A percentile compares a stretch with the other conserved stretches of the same genome.
phyloP scores from a whole-genome alignment of 1,140 invertebrate genomes.

The Cyclargus thomasi region DNA sequence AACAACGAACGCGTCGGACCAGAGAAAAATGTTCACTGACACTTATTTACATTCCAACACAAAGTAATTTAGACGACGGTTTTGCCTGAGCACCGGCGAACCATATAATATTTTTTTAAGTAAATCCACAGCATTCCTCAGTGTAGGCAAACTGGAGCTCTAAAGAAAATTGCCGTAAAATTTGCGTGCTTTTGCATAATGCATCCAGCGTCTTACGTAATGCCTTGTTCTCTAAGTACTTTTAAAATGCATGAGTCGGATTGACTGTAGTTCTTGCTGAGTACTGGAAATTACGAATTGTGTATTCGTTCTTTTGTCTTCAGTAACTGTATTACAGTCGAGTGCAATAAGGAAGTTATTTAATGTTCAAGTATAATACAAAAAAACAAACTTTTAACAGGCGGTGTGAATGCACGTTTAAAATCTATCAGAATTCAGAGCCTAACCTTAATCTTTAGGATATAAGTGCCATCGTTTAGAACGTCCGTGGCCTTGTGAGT shows the following conservation, averaged over 20 bases:
- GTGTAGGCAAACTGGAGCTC: conserved; percentile 7
- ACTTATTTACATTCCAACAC: neutral
- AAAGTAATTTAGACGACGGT: neutral
- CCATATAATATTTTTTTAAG: neutral
- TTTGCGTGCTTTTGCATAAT: conserved; percentile 11
- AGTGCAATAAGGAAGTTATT: no score
- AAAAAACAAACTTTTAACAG: no score
- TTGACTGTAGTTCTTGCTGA: no score
- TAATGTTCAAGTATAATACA: no score
- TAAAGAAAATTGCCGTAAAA: conserved; percentile 14
- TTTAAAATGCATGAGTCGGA: conserved; percentile 8
- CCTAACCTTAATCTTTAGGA: no score
- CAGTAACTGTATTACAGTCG: no score
- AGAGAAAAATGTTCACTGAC: neutral
- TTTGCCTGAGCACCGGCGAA: neutral
- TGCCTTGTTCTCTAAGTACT: conserved; percentile 14
- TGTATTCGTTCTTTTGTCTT: no score
- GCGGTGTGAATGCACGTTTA: no score
- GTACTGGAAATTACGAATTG: no score
- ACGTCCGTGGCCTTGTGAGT: no score
- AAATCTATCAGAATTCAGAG: no score
- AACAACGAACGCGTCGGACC: neutral
- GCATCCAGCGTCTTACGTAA: neutral
- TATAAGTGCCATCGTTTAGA: no score
- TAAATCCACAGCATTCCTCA: neutral